Evolutionary conservation across 2,888 invertebrate species (phyloP), one percentile per base, ranked within the genome.

Genomic region (Eumacrocentrus americanus): DNA sequence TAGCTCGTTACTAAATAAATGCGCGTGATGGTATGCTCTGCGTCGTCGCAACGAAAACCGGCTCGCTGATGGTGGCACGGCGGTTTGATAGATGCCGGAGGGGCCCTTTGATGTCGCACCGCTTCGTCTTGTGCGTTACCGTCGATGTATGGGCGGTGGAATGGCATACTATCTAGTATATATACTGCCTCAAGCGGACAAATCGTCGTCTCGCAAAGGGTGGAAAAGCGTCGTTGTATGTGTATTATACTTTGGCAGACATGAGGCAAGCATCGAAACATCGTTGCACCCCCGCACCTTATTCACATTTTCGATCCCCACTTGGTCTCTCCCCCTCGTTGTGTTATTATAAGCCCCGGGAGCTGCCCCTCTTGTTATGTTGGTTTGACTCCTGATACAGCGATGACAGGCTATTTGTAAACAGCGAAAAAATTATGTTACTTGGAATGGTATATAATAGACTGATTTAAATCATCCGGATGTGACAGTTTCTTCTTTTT

Each of bases 371-470:
- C 29, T 44, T 16, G 40, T 12, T 5, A 5, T 40, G 22, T 54
- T 34, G 22, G 54, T 35, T 54, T 44, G 52, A 44, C 58, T 60
- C 58, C 38, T 40, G 48, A 55, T 20, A 44, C 65, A 58, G 58
- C 63, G 67, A 54, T 66, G 70, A 72, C 69, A 72, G 42, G 35
- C 67, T 72, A 70, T 75, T 73, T 72, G 74, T 70, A 76, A 74
- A 76, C 70, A 75, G 70, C 70, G 68, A 67, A 44, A 46, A 70
- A 75, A 34, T 58, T 34, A 22, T 23, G 18, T 40, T 12, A 20
- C 7, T 56, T 37, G 29, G 29, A 29, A 6, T 37, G 11, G 38
- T 35, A 29, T 44, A n/a, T n/a, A n/a, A n/a, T n/a, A n/a, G n/a
- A n/a, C n/a, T n/a, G n/a, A n/a, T n/a, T n/a, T n/a, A n/a, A n/a